A percentile compares a stretch with the other conserved stretches of the same genome.
These are phyloP conservation scores for Tetramorium alpestre DNA, from an alignment of 1,140 invertebrate species.

Conservation along the genomic window DNA sequence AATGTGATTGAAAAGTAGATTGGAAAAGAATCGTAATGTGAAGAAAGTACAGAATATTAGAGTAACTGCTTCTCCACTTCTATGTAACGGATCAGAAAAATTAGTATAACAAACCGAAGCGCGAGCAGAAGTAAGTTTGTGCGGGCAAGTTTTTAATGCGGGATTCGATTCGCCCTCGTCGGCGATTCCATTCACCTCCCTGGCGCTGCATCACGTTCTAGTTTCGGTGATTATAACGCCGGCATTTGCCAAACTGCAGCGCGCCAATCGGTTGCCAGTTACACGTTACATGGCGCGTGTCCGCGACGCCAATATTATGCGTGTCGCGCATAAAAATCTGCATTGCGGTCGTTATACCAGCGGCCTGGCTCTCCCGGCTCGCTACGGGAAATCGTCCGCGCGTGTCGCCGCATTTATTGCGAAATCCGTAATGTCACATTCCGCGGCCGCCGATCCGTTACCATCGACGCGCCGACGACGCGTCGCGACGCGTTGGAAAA, in stretches of 20 bases:
- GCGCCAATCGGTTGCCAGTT: conserved; percentile 50
- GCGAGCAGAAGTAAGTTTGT: background rate
- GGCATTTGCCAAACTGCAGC: conserved; percentile 32
- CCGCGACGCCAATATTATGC: conserved; percentile 33
- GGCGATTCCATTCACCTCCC: conserved; percentile 13
- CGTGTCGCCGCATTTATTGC: conserved; percentile 59
- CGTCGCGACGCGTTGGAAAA: conserved; percentile 53
- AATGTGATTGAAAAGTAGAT: background rate
- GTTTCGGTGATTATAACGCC: conserved; percentile 43
- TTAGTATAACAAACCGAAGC: conserved; percentile 4
- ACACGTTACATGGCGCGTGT: conserved; percentile 44
- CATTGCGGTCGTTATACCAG: conserved; percentile 54
- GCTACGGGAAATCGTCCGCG: conserved; percentile 42
- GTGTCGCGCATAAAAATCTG: conserved; percentile 57
- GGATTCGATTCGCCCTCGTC: background rate
- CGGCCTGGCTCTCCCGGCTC: background rate
- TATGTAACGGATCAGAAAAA: background rate
- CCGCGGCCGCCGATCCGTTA: conserved; percentile 57
- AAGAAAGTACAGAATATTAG: conserved; percentile 2
- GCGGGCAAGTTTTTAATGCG: conserved; percentile 1
- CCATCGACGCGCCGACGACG: conserved; percentile 52
- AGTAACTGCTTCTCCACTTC: background rate
- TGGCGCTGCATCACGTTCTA: background rate
- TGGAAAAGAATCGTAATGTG: background rate
- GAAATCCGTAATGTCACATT: conserved; percentile 61